Base-by-base conservation (phyloP, 2,113 vertebrate genomes). In the Marcusenius ussheri region DNA sequence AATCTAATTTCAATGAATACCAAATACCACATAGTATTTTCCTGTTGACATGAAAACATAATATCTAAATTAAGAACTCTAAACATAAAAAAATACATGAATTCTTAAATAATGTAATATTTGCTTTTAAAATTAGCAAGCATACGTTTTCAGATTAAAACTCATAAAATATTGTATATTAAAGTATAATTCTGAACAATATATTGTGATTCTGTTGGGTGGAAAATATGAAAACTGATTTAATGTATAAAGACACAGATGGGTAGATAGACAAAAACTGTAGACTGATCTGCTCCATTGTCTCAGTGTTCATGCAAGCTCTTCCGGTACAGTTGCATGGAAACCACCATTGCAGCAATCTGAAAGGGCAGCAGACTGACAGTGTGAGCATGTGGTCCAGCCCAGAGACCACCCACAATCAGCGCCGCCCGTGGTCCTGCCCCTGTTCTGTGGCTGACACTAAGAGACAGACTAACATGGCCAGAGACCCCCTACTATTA, bases 271-370 rank as follows among this genome's bases (percentile, higher is more conserved):
- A 56, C 2, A 27, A 19, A 53, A 24, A 19, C 27, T 51, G n/a
- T 3, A 7, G 21, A 2, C 31, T 39, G 27, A 2, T 53, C 11
- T 11, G 50, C 15, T 11, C 21, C 21, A 10, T 45, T 31, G 35
- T 7, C 47, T 70, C 62, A 70, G 62, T 24, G 24, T 24, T 93
- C 42, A 95, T 93, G 70, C 88, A 90, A 92, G 31, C 27, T 53
- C 50, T 87, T 87, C 50, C 94, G 94, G 92, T 91, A 96, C 3
- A 96, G 91, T 46, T 47, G 93, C 95, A 96, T 94, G 49, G 96
- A 95, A 84, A 95, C 94, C 15, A 46, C 80, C 96, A 96, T 96
- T 83, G 95, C 95, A 85, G 91, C 93, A 3, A 96, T 62, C 96
- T 96, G 89, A 91, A 6, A 47, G 24, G 88, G 17, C 88, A 21